These are phyloP conservation scores for Melanotaenia maccullochi DNA, from an alignment of 2,797 vertebrate genomes.

Conservation along the genomic window DNA sequence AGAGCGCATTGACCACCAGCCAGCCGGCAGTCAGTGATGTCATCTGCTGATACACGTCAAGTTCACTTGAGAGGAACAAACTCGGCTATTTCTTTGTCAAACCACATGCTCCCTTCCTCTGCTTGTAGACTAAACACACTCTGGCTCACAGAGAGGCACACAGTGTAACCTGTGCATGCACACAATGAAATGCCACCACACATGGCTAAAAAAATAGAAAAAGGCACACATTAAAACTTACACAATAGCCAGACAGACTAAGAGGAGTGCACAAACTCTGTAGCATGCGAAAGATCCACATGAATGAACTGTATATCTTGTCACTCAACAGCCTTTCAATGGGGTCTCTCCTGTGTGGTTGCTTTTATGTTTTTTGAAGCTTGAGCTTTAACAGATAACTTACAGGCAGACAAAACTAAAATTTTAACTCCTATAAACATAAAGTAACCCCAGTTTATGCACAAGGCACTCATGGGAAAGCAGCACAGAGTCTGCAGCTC, in stretches of 20 bases:
- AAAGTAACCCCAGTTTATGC: conserved; percentile 50
- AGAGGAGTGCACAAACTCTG: conserved; percentile 17
- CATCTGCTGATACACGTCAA: conserved; percentile 57
- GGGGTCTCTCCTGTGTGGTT: conserved; percentile 40
- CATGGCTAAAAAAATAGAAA: conserved; percentile 13
- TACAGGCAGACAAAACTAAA: conserved; percentile 48
- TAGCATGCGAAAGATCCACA: conserved; percentile 32
- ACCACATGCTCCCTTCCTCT: conserved; percentile 65
- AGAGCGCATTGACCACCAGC: conserved; percentile 29
- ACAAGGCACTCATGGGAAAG: conserved; percentile 57
- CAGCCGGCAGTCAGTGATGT: conserved; percentile 53
- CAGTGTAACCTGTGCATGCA: conserved; percentile 14
- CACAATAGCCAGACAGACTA: conserved; percentile 5
- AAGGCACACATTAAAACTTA: conserved; percentile 12
- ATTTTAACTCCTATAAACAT: conserved; percentile 47
- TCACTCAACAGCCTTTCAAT: conserved; percentile 35
- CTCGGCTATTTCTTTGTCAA: conserved; percentile 66
- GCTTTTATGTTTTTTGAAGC: conserved; percentile 52
- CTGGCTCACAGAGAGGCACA: conserved; percentile 33
- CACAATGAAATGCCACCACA: conserved; percentile 38
- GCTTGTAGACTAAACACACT: conserved; percentile 76
- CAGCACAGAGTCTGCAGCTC: conserved; percentile 17
- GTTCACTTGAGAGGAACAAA: conserved; percentile 58
- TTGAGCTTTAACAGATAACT: conserved; percentile 30
- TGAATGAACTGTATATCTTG: conserved; percentile 26